Evolutionary conservation across 2,888 invertebrate species (phyloP).

Genomic region (Altica lythri): DNA sequence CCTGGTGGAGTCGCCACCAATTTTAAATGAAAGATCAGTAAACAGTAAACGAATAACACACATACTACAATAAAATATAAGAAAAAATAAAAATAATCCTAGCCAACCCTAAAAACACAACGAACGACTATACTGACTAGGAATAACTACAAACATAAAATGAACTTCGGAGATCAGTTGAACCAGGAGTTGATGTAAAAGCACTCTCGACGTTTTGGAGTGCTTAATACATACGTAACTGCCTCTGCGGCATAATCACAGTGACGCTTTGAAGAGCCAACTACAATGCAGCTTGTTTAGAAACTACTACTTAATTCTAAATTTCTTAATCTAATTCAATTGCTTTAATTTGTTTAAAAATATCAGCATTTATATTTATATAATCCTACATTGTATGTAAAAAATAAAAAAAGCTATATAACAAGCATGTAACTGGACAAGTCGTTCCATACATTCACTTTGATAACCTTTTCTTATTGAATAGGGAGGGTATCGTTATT

Average conservation of each 20-base stretch:
- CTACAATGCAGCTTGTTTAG: conserved; percentile 51
- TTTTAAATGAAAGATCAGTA: conserved; percentile 44
- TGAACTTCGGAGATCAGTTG: conserved; percentile 52
- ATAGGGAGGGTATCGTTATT: no score
- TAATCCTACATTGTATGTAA: conserved; percentile 43
- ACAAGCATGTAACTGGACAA: conserved; percentile 37
- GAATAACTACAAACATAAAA: conserved; percentile 49
- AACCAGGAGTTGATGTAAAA: conserved; percentile 52
- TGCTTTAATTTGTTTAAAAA: conserved; percentile 57
- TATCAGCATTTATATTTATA: conserved; percentile 51
- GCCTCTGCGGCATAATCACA: conserved; percentile 56
- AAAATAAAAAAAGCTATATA: conserved; percentile 53
- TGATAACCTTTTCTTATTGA: no score
- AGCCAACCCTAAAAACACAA: conserved; percentile 53
- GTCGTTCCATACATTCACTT: conserved; percentile 17
- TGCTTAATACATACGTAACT: conserved; percentile 52
- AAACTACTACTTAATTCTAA: conserved; percentile 41
- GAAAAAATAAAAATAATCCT: conserved; percentile 48
- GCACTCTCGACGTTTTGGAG: conserved; percentile 42
- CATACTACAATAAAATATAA: conserved; percentile 47
- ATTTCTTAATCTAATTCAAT: conserved; percentile 52
- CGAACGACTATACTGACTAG: conserved; percentile 58
- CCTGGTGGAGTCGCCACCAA: conserved; percentile 9
- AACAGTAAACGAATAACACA: conserved; percentile 52
- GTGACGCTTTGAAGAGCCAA: conserved; percentile 59